Base-by-base conservation (phyloP, 2,888 invertebrate genomes). In the Pristionchus japonicus region DNA sequence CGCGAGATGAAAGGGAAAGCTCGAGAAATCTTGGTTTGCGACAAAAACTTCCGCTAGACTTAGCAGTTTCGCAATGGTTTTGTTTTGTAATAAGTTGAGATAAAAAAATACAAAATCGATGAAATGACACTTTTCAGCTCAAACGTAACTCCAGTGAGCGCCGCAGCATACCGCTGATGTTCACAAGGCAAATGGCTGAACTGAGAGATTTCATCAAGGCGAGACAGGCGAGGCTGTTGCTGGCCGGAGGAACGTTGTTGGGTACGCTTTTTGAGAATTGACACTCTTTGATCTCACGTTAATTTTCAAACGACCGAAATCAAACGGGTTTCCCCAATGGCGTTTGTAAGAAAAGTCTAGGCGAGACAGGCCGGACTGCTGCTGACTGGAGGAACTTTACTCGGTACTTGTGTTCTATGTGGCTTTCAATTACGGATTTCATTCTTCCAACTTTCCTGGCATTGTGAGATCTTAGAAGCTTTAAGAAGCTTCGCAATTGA, bases 201-300 rank as follows among this genome's bases (percentile, higher is more conserved):
- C 20, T 83, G 34, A 27, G 82, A 34, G 82, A 83, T 34, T 49
- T 52, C 52, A 43, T 83, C 31, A 83, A 83, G 82, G 20, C 52
- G 7, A 17, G 82, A 31, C 34, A 37, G n/a, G 82, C 82, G n/a
- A 83, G 82, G 9, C 13, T 83, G 43, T 43, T 52, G 34, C n/a
- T 83, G 82, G 20, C 43, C 13, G 82, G 82, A 49, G 82, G 82
- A 23, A 52, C 52, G 3, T 27, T 83, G 4, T 34, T 83, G 1
- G 82, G 82, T 83, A 11, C 17, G 74, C 9, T 74, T 7, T 7
- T 23, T 37, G 6, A 64, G 57, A 23, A 6, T 17, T 57, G 57
- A 64, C 15, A 31, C 3, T 27, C 7, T 6, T 43, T 43, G 43
- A 43, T 43, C 11, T 43, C 43, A 11, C 6, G 7, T 43, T 43